A percentile compares a stretch with the other conserved stretches of the same genome.
Conservation (phyloP, 2,113 vertebrate genomes). For the Silurus asotus region DNA sequence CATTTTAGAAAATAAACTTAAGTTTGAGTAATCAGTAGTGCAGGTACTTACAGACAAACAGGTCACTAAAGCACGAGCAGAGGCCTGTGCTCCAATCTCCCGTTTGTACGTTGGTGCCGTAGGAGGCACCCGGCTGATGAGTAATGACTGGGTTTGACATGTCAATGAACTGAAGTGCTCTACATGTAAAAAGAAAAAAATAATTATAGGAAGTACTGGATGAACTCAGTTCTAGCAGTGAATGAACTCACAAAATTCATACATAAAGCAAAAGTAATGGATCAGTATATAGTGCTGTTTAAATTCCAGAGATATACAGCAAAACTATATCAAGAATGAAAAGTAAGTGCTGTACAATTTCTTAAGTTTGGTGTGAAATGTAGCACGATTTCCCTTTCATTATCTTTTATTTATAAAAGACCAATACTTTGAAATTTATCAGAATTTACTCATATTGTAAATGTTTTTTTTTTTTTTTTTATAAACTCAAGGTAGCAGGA, state of each 20-base stretch:
- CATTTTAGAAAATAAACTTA: not conserved
- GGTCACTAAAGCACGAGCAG: constrained; percentile 75
- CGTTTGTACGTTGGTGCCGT: constrained; percentile 76
- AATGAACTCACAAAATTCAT: not conserved
- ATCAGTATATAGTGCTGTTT: not conserved
- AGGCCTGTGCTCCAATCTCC: constrained; percentile 77
- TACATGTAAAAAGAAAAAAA: not conserved
- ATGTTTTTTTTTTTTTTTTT: not conserved
- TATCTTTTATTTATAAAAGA: not conserved
- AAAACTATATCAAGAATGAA: not conserved
- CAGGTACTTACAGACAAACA: constrained; percentile 71
- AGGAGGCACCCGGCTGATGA: constrained; percentile 71
- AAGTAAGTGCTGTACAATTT: not conserved
- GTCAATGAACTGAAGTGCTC: constrained; percentile 10
- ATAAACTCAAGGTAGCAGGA: not conserved
- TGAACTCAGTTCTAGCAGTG: not conserved
- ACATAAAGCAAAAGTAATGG: not conserved
- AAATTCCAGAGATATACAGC: not conserved
- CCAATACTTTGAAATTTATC: not conserved
- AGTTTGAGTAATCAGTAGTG: not conserved
- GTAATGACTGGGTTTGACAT: constrained; percentile 75
- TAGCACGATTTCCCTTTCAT: not conserved
- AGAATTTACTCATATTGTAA: not conserved
- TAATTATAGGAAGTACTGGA: not conserved
- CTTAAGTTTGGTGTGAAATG: not conserved